Conservation (phyloP, 2,113 vertebrate genomes). For the Diglossa brunneiventris region DNA sequence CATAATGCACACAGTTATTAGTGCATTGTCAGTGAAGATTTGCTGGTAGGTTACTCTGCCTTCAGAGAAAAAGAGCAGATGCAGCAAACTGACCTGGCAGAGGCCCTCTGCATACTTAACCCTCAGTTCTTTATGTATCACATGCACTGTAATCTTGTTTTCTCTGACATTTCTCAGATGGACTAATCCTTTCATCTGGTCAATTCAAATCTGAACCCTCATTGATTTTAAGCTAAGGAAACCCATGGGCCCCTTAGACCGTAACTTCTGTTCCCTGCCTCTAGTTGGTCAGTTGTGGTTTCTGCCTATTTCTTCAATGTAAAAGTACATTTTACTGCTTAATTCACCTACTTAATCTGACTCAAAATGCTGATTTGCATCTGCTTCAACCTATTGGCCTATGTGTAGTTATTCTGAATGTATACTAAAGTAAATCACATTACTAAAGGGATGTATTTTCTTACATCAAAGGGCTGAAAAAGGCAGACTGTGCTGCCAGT, state of each 20-base stretch:
- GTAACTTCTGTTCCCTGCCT: background rate
- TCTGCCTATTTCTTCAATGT: background rate
- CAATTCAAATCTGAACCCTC: background rate
- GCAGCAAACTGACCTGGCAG: background rate
- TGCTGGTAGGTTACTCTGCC: background rate
- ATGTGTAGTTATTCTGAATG: background rate
- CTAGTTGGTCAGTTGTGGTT: background rate
- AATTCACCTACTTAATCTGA: background rate
- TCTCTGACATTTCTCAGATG: conserved; percentile 41
- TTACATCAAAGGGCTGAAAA: background rate
- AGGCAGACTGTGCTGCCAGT: background rate
- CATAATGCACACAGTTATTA: background rate
- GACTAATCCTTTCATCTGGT: conserved; percentile 37
- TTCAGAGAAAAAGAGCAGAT: conserved; percentile 5
- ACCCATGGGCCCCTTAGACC: background rate
- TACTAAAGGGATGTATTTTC: background rate
- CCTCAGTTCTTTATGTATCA: conserved; percentile 24
- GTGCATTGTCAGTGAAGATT: background rate
- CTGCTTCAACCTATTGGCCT: background rate
- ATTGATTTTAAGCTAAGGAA: conserved; percentile 4
- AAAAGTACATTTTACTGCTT: background rate
- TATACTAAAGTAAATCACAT: background rate
- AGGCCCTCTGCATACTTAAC: background rate
- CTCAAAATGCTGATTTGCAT: background rate
- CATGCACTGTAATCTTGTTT: conserved; percentile 48